Conservation (phyloP, 1,140 invertebrate species). For the Aethina tumida region DNA sequence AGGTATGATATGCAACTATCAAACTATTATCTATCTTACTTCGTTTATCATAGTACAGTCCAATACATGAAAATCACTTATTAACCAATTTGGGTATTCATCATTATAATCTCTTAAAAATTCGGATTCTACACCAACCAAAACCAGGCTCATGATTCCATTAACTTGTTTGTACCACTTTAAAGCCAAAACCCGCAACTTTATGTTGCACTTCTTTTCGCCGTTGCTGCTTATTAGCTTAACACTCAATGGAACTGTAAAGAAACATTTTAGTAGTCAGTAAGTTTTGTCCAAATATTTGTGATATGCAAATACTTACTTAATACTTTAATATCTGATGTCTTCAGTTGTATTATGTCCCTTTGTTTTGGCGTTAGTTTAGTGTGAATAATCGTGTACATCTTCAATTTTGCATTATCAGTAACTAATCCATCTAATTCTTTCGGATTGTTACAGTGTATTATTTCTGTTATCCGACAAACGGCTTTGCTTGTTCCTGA, state of each 20-base stretch:
- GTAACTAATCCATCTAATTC: constrained; percentile 27
- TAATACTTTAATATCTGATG: constrained; percentile 34
- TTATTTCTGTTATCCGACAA: constrained; percentile 32
- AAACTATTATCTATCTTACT: constrained; percentile 1
- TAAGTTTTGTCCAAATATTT: too few relatives aligned
- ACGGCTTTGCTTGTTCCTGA: constrained; percentile 28
- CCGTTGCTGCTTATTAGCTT: constrained; percentile 17
- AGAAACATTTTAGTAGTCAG: too few relatives aligned
- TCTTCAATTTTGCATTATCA: constrained; percentile 17
- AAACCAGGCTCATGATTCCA: constrained; percentile 22
- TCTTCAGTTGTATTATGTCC: constrained; percentile 25
- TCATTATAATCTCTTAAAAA: constrained; percentile 29
- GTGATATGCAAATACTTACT: too few relatives aligned
- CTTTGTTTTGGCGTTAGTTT: constrained; percentile 24
- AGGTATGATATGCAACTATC: too few relatives aligned
- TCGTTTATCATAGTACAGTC: constrained; percentile 28
- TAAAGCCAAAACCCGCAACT: constrained; percentile 24
- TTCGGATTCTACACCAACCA: constrained; percentile 32
- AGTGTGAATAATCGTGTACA: constrained; percentile 23
- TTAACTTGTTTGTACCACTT: constrained; percentile 27
- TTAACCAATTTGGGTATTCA: constrained; percentile 28
- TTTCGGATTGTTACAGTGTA: constrained; percentile 22
- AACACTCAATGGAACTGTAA: constrained; percentile 29
- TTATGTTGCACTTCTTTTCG: constrained; percentile 21
- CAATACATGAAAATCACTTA: constrained; percentile 30